A percentile compares a stretch with the other conserved stretches of the same genome.
phyloP scores from a whole-genome alignment of 2,113 vertebrate genomes.

The Cichladusa arquata region DNA sequence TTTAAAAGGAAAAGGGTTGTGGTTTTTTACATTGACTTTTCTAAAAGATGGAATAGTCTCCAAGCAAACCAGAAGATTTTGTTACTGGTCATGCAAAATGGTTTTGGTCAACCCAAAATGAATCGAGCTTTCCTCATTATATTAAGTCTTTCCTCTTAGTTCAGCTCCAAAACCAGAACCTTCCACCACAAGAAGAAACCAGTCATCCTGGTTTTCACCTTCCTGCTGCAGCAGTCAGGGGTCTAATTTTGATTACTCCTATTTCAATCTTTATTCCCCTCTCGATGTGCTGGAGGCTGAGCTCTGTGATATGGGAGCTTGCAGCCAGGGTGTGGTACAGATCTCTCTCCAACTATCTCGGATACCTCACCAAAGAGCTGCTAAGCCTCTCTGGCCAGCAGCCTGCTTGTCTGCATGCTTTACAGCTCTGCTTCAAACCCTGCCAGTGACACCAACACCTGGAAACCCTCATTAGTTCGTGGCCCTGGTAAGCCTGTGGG shows the following conservation, averaged over 20 bases:
- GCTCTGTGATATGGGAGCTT: background rate
- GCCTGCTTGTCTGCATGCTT: background rate
- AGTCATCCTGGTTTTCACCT: background rate
- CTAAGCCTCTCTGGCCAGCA: conserved; percentile 1
- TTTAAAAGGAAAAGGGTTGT: background rate
- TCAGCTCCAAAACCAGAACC: background rate
- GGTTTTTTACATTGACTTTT: background rate
- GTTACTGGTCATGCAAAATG: background rate
- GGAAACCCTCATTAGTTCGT: background rate
- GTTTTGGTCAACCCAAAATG: background rate
- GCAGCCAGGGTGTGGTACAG: background rate
- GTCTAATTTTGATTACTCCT: background rate
- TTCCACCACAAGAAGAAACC: background rate
- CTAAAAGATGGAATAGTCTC: background rate
- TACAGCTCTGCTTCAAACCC: background rate
- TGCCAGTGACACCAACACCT: background rate
- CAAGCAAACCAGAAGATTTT: conserved; percentile 12
- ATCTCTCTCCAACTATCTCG: background rate
- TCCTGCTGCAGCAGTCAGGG: background rate
- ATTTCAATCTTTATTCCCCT: background rate
- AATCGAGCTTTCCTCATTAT: background rate
- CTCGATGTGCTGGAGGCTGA: background rate
- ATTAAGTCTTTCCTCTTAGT: background rate
- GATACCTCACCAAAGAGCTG: background rate
- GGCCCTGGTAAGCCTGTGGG: background rate